Evolutionary conservation across 1,140 invertebrate species (phyloP), one percentile per base, ranked within the genome.

Genomic region (Apis cerana): DNA sequence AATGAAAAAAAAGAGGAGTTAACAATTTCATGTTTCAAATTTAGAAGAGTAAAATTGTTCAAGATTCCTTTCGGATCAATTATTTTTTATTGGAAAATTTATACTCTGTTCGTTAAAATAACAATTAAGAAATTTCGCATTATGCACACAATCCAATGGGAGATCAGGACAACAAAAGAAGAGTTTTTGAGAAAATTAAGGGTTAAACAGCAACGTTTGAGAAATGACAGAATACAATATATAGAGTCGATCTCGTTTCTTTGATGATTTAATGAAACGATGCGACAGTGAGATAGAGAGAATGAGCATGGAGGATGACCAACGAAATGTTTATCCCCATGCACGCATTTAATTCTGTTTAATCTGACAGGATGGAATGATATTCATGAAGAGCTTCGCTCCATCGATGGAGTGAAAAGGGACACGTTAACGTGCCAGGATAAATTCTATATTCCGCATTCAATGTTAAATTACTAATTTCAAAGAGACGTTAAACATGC

Each of bases 281-380:
- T 23, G 72, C 9, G 59, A 23, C 11, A 61, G n/a, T 23, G 21
- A 1, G 43, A 19, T 13, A 61, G 33, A 48, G 33, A n/a, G n/a
- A 48, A 27, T n/a, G n/a, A n/a, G 48, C 21, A 7, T 9, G 11
- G 58, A 48, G 33, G 65, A 68, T 19, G 21, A 1, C 19, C n/a
- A 69, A 17, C 67, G 67, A 52, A 69, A 69, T 69, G 48, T 69
- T 69, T 69, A 69, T 69, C n/a, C 48, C 48, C n/a, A 17, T 21
- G 43, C 13, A 69, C 48, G 67, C 67, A 50, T 76, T 76, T 76
- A 76, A 64, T 76, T 76, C 59, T 50, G 48, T 69, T n/a, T 69
- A 69, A 69, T 50, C 67, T 50, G 43, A 13, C n/a, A 52, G 21
- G 67, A 8, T 23, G 48, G 33, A 69, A 69, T 50, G 67, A 69